Percentiles rank a stretch among this genome's conserved stretches.
Evolutionary conservation across 2,797 vertebrate genomes (phyloP).

Genomic region (Phylloscopus collybita): DNA sequence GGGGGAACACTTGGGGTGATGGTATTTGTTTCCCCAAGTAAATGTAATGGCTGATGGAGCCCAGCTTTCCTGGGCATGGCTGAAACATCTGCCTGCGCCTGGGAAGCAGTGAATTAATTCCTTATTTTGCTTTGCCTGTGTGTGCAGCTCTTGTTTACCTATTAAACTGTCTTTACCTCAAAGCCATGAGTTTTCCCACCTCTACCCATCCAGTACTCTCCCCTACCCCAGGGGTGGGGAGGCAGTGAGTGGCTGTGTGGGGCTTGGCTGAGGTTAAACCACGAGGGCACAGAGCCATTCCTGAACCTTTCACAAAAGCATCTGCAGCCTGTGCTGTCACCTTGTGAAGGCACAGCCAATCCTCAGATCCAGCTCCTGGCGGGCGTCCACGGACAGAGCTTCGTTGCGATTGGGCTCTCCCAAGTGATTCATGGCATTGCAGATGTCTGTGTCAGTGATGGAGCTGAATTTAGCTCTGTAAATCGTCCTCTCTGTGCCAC

Average conservation of each 20-base stretch:
- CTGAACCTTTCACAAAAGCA: not conserved
- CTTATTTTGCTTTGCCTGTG: not conserved
- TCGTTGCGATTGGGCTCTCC: conserved; percentile 94
- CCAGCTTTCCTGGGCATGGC: not conserved
- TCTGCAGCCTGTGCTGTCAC: conserved; percentile 66
- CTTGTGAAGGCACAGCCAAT: conserved; percentile 97
- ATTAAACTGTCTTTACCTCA: not conserved
- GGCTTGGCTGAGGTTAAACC: not conserved
- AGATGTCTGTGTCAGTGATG: conserved; percentile 96
- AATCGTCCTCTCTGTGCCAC: conserved; percentile 75
- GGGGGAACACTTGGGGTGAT: not conserved
- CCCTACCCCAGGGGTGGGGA: not conserved
- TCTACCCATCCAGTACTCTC: not conserved
- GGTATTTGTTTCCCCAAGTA: not conserved
- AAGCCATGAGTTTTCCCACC: not conserved
- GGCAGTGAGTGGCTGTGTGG: not conserved
- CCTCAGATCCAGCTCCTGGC: conserved; percentile 95
- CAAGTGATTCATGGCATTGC: conserved; percentile 89
- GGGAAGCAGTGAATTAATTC: not conserved
- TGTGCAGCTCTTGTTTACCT: not conserved
- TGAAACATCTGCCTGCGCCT: not conserved
- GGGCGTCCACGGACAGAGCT: conserved; percentile 92
- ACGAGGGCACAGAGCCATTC: not conserved
- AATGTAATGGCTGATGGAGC: rapidly evolving
- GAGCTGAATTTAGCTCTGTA: conserved; percentile 96